A percentile compares a stretch with the other conserved stretches of the same genome.
These are phyloP conservation scores for Sus scrofa DNA, from an alignment of 2,113 vertebrate species.

Conservation along the genomic window DNA sequence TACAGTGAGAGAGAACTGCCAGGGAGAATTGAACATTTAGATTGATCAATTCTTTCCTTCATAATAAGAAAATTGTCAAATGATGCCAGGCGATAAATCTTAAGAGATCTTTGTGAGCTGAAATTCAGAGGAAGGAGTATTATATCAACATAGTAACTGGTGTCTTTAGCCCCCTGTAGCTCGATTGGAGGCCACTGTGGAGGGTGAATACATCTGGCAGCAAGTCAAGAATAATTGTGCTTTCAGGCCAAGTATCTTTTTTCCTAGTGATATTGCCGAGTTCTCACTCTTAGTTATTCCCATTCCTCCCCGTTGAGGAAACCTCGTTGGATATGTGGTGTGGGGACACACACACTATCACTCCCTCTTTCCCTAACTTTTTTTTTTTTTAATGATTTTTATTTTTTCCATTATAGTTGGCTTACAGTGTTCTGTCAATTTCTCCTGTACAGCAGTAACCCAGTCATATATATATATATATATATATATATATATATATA, in stretches of 20 bases:
- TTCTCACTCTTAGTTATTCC: not conserved
- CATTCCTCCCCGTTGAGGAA: not conserved
- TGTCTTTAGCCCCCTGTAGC: not conserved
- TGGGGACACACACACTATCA: not conserved
- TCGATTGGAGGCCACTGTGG: not conserved
- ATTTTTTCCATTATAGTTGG: no score
- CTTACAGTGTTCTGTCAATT: no score
- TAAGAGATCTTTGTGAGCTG: not conserved
- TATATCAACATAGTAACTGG: not conserved
- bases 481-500: no score
- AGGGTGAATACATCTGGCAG: not conserved
- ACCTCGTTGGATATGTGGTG: not conserved
- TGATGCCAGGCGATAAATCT: not conserved
- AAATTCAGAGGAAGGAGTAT: not conserved
- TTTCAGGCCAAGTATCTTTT: not conserved
- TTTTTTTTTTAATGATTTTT: no score
- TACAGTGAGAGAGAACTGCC: not conserved
- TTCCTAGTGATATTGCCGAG: not conserved
- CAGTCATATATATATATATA: no score
- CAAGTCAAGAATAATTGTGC: not conserved
- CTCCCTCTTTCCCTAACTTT: no score
- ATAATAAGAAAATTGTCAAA: not conserved
- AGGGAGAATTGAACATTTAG: not conserved
- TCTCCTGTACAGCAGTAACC: no score
- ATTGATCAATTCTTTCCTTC: not conserved